These are phyloP conservation scores for Clarias gariepinus DNA, from an alignment of 2,113 vertebrate species.

Conservation along the genomic window DNA sequence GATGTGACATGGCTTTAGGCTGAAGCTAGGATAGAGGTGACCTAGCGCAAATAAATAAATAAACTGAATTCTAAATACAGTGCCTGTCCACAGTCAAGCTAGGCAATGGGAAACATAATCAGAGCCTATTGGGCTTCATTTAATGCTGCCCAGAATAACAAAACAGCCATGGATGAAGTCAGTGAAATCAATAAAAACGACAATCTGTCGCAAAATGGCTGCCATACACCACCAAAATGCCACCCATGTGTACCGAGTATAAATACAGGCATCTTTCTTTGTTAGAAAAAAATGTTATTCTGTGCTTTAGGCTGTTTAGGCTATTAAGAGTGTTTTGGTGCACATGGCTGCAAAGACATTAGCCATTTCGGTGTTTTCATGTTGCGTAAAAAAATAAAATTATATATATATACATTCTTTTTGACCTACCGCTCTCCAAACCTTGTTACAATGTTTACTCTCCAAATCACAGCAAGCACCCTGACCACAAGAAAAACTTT, in stretches of 20 bases:
- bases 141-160: neutral
- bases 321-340: neutral
- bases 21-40: neutral
- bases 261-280: conserved; percentile 10
- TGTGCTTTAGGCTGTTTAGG: neutral
- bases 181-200: neutral
- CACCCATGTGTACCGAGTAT: neutral
- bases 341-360: neutral
- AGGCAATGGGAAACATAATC: neutral
- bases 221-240: neutral
- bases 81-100: neutral
- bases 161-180: neutral
- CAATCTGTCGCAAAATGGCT: neutral
- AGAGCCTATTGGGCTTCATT: neutral
- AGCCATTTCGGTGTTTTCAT: neutral
- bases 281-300: neutral
- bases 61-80: neutral
- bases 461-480: conserved; percentile 22
- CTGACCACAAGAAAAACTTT: conserved; percentile 21
- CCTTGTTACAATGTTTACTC: conserved; percentile 1
- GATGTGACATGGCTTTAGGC: neutral
- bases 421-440: neutral
- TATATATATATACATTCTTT: neutral
- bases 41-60: neutral
- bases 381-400: neutral